These are phyloP conservation scores for Sternotherus odoratus DNA, from an alignment of 2,797 vertebrate species.

Conservation along the genomic window DNA sequence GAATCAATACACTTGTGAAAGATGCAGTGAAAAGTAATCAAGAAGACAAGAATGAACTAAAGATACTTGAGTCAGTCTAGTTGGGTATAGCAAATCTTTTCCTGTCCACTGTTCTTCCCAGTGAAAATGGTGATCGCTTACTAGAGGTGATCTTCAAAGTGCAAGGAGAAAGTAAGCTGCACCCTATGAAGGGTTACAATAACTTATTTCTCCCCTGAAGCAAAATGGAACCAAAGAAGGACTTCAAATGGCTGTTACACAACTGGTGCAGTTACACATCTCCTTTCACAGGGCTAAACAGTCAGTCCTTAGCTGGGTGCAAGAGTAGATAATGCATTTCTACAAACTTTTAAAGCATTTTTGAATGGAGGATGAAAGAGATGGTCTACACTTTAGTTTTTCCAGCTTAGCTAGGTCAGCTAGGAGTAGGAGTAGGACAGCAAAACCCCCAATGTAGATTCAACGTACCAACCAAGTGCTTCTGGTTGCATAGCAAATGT, in stretches of 20 bases:
- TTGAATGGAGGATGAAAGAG: neutral
- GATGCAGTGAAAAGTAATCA: constrained; percentile 13
- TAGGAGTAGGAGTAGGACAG: too few relatives aligned
- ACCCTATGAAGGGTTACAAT: neutral
- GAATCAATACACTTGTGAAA: neutral
- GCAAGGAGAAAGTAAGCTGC: neutral
- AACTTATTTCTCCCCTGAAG: neutral
- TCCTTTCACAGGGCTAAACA: neutral
- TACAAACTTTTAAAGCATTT: accelerated
- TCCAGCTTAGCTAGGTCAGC: neutral
- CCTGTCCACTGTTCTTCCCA: constrained; percentile 37
- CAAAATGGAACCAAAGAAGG: neutral
- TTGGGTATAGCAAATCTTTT: neutral
- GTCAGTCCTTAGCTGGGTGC: accelerated
- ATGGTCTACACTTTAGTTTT: neutral
- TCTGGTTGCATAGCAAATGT: too few relatives aligned
- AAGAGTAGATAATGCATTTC: neutral
- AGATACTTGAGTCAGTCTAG: constrained; percentile 12
- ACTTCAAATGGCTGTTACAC: neutral
- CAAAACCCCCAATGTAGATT: neutral
- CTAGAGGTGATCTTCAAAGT: neutral
- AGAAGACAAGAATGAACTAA: neutral
- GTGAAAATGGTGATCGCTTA: neutral
- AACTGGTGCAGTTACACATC: neutral
- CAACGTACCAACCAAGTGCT: neutral